Conservation (phyloP, 2,888 invertebrate species). For the Drosophila eohydei region DNA sequence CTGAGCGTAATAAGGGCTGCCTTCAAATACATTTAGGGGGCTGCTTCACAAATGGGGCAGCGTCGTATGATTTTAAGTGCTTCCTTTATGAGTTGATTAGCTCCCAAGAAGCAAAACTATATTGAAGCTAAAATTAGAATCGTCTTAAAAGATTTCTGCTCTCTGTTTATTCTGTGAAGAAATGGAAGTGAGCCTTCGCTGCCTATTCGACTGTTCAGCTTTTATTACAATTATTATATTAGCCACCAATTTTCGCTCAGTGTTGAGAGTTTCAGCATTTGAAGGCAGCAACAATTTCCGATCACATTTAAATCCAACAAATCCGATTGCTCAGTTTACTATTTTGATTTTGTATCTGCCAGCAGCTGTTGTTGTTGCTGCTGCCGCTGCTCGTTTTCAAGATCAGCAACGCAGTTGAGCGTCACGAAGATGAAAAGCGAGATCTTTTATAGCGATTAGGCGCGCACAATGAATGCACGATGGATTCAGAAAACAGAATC, state of each 20-base stretch:
- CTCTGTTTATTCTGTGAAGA: no score
- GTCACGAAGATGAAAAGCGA: constrained; percentile 80
- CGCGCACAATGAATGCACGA: constrained; percentile 78
- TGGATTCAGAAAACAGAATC: constrained; percentile 58
- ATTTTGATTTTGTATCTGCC: constrained; percentile 56
- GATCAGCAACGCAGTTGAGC: constrained; percentile 76
- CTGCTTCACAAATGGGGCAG: background rate
- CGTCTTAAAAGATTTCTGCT: no score
- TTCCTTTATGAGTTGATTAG: background rate
- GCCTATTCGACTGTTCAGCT: no score
- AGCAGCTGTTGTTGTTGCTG: constrained; percentile 22
- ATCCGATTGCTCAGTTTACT: constrained; percentile 53
- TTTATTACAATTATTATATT: background rate
- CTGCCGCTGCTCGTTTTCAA: constrained; percentile 62
- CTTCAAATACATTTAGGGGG: background rate
- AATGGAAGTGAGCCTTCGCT: no score
- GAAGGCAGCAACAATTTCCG: constrained; percentile 53
- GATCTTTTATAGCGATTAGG: constrained; percentile 74
- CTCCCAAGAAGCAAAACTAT: no score
- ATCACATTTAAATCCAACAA: constrained; percentile 53
- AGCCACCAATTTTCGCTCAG: constrained; percentile 27
- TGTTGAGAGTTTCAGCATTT: constrained; percentile 21
- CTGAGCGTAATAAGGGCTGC: constrained; percentile 28
- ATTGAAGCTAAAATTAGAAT: no score
- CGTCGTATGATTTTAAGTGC: background rate